These are phyloP conservation scores for Polia nebulosa DNA, from an alignment of 2,888 invertebrate genomes.

Conservation along the genomic window DNA sequence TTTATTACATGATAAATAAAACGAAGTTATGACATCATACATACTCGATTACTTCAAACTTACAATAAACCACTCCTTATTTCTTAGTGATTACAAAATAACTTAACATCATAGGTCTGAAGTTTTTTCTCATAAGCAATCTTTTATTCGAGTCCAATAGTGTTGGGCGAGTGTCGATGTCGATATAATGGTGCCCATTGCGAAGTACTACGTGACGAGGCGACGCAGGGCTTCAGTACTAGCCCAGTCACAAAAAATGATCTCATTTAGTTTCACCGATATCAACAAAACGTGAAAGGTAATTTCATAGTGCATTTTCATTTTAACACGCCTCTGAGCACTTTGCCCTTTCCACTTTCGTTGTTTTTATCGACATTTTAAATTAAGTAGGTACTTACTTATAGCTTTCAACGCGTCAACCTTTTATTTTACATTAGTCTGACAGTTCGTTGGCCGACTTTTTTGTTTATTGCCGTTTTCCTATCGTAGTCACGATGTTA, in stretches of 20 bases:
- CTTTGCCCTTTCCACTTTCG: conserved; percentile 86
- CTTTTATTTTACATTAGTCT: conserved; percentile 61
- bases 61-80: conserved; percentile 56
- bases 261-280: conserved; percentile 86
- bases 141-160: conserved; percentile 55
- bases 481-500: conserved; percentile 48
- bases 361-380: conserved; percentile 77
- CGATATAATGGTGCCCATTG: conserved; percentile 76
- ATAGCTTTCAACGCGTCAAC: conserved; percentile 49
- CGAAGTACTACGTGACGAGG: conserved; percentile 80
- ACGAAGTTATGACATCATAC: conserved; percentile 56
- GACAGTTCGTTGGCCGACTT: conserved; percentile 59
- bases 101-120: conserved; percentile 36
- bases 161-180: conserved; percentile 68
- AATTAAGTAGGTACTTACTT: conserved; percentile 61
- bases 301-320: conserved; percentile 90
- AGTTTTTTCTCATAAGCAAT: conserved; percentile 57
- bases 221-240: conserved; percentile 73
- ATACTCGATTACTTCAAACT: conserved; percentile 24
- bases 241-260: conserved; percentile 84
- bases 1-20: conserved; percentile 50
- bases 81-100: conserved; percentile 61
- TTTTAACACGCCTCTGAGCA: conserved; percentile 85
- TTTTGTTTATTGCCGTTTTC: conserved; percentile 53
- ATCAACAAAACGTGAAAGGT: conserved; percentile 88